Conservation (phyloP, 23 tunicate species). For the Corella eumyota region DNA sequence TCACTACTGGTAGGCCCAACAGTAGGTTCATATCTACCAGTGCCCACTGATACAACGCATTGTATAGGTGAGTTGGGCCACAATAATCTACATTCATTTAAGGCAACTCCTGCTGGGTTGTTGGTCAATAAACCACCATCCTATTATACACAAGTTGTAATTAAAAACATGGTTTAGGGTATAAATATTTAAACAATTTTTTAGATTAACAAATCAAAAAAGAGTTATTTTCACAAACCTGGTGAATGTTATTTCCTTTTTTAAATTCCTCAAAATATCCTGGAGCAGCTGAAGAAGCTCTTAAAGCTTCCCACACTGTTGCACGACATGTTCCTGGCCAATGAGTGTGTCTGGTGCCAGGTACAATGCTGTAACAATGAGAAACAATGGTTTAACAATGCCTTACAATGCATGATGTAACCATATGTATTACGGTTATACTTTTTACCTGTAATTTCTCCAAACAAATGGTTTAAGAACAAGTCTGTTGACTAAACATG, state of each 20-base stretch:
- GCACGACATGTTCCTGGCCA: constrained; percentile 94
- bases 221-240: too few species aligned
- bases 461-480: constrained; percentile 73
- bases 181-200: background rate
- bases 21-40: constrained; percentile 83
- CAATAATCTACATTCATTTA: constrained; percentile 62
- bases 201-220: background rate
- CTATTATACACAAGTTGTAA: constrained; percentile 23
- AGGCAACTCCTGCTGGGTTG: constrained; percentile 79
- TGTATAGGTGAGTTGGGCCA: constrained; percentile 80
- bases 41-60: constrained; percentile 85
- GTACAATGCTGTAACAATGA: constrained; percentile 48
- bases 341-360: constrained; percentile 77
- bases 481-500: constrained; percentile 74
- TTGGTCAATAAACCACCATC: constrained; percentile 77
- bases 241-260: constrained; percentile 59
- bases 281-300: constrained; percentile 95
- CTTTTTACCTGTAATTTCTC: constrained; percentile 96
- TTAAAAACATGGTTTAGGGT: background rate
- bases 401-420: too few species aligned
- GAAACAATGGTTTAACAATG: too few species aligned
- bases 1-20: constrained; percentile 73
- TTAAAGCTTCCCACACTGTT: constrained; percentile 74
- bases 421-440: too few species aligned
- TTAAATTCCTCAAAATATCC: constrained; percentile 90